phyloP scores from a whole-genome alignment of 2,797 vertebrate species.

The Ciconia nigra region DNA sequence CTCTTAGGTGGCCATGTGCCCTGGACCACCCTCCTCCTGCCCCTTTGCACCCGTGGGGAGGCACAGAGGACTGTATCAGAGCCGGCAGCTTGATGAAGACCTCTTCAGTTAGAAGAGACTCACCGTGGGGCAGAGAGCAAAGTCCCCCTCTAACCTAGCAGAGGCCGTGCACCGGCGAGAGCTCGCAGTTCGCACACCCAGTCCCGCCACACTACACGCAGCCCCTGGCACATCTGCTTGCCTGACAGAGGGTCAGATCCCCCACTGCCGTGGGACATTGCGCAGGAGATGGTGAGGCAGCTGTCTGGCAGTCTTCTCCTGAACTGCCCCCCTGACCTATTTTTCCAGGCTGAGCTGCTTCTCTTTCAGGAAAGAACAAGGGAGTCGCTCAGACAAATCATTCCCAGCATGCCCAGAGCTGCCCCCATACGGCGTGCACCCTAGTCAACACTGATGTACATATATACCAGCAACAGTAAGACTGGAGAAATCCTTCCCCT shows the following conservation, averaged over 20 bases:
- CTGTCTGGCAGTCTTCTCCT: not conserved
- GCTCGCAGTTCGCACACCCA: rapidly evolving
- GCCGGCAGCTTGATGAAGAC: not conserved
- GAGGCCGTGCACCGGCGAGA: not conserved
- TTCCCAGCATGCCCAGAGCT: not conserved
- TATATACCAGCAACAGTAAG: not conserved
- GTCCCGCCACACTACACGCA: not conserved
- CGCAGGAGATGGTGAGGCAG: not conserved
- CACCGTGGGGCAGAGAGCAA: not conserved
- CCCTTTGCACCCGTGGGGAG: not conserved
- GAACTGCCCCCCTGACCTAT: not conserved
- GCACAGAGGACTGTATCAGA: not conserved
- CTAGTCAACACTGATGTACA: not conserved
- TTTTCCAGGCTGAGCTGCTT: not conserved
- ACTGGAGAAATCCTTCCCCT: not conserved
- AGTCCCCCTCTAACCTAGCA: not conserved
- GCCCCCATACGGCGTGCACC: not conserved
- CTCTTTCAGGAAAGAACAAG: not conserved
- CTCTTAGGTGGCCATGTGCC: not conserved
- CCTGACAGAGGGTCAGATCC: not conserved
- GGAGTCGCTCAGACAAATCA: not conserved
- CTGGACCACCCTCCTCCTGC: not conserved
- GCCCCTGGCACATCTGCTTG: rapidly evolving
- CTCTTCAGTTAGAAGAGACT: not conserved
- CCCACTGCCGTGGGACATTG: not conserved